These are phyloP conservation scores for Ophion ventricosus DNA, from an alignment of 2,888 invertebrate genomes.

Conservation along the genomic window DNA sequence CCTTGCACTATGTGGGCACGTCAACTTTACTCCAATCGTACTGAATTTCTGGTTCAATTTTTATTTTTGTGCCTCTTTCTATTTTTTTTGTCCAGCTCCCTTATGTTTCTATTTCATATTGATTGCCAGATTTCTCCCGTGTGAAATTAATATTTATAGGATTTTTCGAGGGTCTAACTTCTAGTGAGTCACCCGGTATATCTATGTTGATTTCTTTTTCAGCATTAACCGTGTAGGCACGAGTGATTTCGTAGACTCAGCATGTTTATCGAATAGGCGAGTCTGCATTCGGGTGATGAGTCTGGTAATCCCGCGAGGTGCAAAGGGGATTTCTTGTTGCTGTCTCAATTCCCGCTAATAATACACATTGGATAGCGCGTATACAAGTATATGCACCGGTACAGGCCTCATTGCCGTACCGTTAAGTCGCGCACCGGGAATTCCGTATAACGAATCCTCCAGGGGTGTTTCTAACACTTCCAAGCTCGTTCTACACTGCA, in stretches of 20 bases:
- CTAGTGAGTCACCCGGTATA: not conserved
- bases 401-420: not conserved
- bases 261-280: slow-evolving; percentile 28
- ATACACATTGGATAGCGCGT: slow-evolving; percentile 17
- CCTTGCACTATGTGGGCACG: too few relatives aligned
- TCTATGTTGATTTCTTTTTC: not conserved
- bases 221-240: not conserved
- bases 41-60: too few relatives aligned
- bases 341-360: slow-evolving; percentile 40
- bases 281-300: slow-evolving; percentile 9
- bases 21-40: too few relatives aligned
- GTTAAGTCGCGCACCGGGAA: slow-evolving; percentile 22
- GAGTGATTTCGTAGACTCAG: slow-evolving; percentile 18
- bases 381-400: not conserved
- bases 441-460: slow-evolving; percentile 36
- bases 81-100: too few relatives aligned
- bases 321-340: slow-evolving; percentile 22
- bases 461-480: slow-evolving; percentile 21
- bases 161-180: not conserved
- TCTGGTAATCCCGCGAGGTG: slow-evolving; percentile 5
- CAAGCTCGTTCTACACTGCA: not conserved
- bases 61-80: too few relatives aligned
- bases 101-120: too few relatives aligned
- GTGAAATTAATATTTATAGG: too few relatives aligned
- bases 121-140: too few relatives aligned